Percentiles rank a stretch among this genome's conserved stretches.
Evolutionary conservation across 2,888 invertebrate species (phyloP).

Genomic region (Cheilosia urbana): DNA sequence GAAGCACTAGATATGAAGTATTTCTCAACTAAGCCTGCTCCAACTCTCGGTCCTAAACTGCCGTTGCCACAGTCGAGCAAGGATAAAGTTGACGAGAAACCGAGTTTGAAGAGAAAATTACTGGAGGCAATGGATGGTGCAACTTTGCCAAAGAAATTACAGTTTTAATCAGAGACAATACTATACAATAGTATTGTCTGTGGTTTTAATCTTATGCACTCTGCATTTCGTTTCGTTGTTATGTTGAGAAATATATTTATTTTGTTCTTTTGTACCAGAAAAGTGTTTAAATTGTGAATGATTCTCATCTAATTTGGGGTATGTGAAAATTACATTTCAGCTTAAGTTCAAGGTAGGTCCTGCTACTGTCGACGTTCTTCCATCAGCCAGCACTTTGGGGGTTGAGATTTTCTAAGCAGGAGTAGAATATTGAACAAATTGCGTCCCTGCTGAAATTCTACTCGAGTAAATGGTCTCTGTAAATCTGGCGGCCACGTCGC

Average conservation of each 20-base stretch:
- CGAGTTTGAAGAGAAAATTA: conserved; percentile 88
- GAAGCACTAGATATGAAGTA: conserved; percentile 95
- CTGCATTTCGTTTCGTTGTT: conserved; percentile 10
- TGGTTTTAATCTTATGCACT: conserved; percentile 83
- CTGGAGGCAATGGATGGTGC: conserved; percentile 86
- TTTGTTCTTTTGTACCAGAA: conserved; percentile 35
- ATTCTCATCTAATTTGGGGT: no score
- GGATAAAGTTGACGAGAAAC: conserved; percentile 84
- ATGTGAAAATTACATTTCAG: no score
- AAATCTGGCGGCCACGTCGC: no score
- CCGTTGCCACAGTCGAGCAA: conserved; percentile 84
- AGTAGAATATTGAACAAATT: no score
- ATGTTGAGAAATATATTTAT: conserved; percentile 39
- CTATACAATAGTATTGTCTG: no score
- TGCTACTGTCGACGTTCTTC: no score
- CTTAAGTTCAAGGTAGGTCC: no score
- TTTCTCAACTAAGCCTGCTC: conserved; percentile 95
- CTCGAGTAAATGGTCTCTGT: no score
- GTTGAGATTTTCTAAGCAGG: no score
- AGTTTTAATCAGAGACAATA: conserved; percentile 85
- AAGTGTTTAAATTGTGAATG: no score
- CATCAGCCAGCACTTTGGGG: no score
- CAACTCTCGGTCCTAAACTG: conserved; percentile 92
- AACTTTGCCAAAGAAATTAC: conserved; percentile 85
- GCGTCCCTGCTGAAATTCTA: no score